Evolutionary conservation across 2,113 vertebrate genomes (phyloP), one percentile per base, ranked within the genome.

Genomic region (Herpailurus yagouaroundi): DNA sequence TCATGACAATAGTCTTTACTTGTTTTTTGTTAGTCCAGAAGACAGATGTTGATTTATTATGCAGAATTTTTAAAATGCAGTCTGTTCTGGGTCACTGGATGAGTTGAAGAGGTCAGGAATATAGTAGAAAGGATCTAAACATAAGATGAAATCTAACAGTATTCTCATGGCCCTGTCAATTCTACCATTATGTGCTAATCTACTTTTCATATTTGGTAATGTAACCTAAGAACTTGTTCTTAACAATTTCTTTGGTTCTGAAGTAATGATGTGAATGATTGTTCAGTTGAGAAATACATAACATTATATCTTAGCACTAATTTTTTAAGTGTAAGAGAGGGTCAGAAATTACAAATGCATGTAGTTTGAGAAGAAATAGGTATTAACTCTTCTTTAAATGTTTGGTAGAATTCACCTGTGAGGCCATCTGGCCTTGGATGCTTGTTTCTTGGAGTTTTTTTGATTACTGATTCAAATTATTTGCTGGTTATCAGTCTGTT

Each of bases 301-400:
- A 52, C 36, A 74, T 89, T 57, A n/a, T 89, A 77, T n/a, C 15
- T 95, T 81, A 90, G 25, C 10, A 84, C 14, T 81, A 25, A 89
- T 63, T 85, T 68, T 73, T 36, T 31, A 85, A 96, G 12, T 85
- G 13, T 86, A 73, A 71, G 38, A 29, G 5, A 38, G 2, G 52
- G 60, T 79, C 66, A 97, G 18, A 92, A 98, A 76, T 87, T 6
- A 80, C 50, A 76, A 88, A 77, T 57, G 11, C 7, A 50, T 93
- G 1, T 68, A 29, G 41, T 3, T 76, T 76, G 73, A 76, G 25
- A 76, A 45, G 25, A 76, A 76, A 76, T 48, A 16, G 41, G 27
- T 76, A 29, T 45, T 76, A 76, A 29, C 25, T 45, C 41, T 73
- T 73, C 21, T 27, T 45, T 45, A 29, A 76, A 4, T 45, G 73